phyloP scores from a whole-genome alignment of 1,140 invertebrate genomes.

The Watersipora subatra region DNA sequence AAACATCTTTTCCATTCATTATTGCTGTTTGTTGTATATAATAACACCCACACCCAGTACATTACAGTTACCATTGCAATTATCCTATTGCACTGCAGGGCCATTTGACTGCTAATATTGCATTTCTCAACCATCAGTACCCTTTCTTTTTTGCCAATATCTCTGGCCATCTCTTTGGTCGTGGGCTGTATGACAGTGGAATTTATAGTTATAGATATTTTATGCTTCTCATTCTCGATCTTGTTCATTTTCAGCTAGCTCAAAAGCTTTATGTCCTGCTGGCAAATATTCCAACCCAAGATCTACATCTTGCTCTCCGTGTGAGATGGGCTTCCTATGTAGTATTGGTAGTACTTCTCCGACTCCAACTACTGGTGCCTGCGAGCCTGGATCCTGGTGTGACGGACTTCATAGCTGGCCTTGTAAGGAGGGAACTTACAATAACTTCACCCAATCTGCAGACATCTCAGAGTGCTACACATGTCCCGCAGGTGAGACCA shows the following conservation, averaged over 20 bases:
- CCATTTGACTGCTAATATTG: no score
- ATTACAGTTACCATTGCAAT: no score
- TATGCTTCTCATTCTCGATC: no score
- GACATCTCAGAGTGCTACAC: conserved; percentile 15
- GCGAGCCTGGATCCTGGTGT: conserved; percentile 27
- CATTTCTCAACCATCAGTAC: no score
- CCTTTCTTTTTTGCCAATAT: no score
- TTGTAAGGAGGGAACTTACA: conserved; percentile 28
- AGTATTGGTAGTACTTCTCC: conserved; percentile 18
- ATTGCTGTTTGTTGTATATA: no score
- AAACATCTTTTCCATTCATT: no score
- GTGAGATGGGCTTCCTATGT: conserved; percentile 25
- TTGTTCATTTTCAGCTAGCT: conserved; percentile 16
- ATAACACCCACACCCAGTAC: no score
- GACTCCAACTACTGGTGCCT: conserved; percentile 16
- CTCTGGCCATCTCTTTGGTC: no score
- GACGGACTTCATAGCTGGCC: conserved; percentile 25
- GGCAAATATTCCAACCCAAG: conserved; percentile 24
- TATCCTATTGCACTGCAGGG: no score
- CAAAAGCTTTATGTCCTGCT: conserved; percentile 19
- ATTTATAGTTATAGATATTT: no score
- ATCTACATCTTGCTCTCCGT: conserved; percentile 17
- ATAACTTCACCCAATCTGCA: conserved; percentile 24
- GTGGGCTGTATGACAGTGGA: no score
- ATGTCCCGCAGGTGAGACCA: conserved; percentile 25